Evolutionary conservation across 2,888 invertebrate species (phyloP).

Genomic region (Leptinotarsa haldemani): DNA sequence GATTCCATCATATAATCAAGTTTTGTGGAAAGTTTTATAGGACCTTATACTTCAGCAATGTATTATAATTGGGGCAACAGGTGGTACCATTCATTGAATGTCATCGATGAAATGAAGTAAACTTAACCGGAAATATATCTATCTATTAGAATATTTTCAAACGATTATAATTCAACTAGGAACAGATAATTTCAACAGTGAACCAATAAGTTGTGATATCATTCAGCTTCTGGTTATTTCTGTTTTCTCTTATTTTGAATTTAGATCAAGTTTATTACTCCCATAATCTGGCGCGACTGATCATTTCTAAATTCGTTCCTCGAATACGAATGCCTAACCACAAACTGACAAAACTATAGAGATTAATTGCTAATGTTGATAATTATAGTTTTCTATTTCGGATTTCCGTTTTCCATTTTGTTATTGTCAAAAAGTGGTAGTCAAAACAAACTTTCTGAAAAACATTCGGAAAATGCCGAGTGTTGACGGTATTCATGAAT

Average conservation of each 20-base stretch:
- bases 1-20: too few species aligned
- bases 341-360: constrained; percentile 33
- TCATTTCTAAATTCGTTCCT: constrained; percentile 27
- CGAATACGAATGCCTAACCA: constrained; percentile 26
- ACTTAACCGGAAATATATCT: too few species aligned
- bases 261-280: constrained; percentile 22
- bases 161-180: too few species aligned
- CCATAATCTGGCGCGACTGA: constrained; percentile 20
- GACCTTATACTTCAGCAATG: too few species aligned
- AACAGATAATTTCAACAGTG: too few species aligned
- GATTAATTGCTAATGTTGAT: constrained; percentile 30
- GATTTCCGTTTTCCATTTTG: constrained; percentile 28
- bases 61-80: too few species aligned
- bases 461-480: not conserved
- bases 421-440: constrained; percentile 30
- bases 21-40: too few species aligned
- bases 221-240: not conserved
- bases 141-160: too few species aligned
- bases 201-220: too few species aligned
- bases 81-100: too few species aligned
- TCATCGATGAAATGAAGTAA: too few species aligned
- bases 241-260: constrained; percentile 18
- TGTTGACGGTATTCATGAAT: not conserved
- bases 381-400: constrained; percentile 37
- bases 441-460: constrained; percentile 15